These are phyloP conservation scores for Glaucopsyche alexis DNA, from an alignment of 2,888 invertebrate genomes.

Conservation along the genomic window DNA sequence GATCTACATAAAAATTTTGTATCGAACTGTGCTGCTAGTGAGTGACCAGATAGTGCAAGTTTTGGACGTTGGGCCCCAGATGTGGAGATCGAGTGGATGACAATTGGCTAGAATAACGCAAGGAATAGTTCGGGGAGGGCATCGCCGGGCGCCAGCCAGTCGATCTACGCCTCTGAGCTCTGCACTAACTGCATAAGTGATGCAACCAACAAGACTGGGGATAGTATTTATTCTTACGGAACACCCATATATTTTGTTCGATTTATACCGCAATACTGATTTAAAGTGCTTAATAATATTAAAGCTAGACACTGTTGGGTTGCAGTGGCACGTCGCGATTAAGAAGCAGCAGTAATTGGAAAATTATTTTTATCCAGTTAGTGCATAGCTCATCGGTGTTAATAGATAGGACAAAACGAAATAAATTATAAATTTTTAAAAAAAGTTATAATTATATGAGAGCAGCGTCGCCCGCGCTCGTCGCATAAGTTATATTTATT, in stretches of 20 bases:
- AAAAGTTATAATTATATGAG: slow-evolving; percentile 65
- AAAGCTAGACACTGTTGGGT: background rate
- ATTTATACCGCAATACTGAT: background rate
- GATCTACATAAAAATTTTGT: slow-evolving; percentile 29
- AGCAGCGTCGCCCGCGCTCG: slow-evolving; percentile 28
- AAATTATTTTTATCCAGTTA: background rate
- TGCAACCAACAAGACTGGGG: background rate
- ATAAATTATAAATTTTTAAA: slow-evolving; percentile 77
- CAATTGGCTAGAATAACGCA: slow-evolving; percentile 25
- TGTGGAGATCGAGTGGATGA: slow-evolving; percentile 22
- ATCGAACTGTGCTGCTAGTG: slow-evolving; percentile 33
- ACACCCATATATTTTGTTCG: background rate
- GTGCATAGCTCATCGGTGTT: slow-evolving; percentile 51
- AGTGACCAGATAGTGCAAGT: slow-evolving; percentile 33
- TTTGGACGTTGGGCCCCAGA: slow-evolving; percentile 28
- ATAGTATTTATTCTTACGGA: background rate
- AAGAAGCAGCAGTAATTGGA: background rate
- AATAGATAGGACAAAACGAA: slow-evolving; percentile 78
- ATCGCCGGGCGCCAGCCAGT: slow-evolving; percentile 28
- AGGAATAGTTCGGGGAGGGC: slow-evolving; percentile 13
- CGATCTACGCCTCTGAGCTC: slow-evolving; percentile 18
- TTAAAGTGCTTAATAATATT: background rate
- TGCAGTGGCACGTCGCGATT: background rate
- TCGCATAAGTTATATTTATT: slow-evolving; percentile 76
- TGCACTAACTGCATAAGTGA: slow-evolving; percentile 15